phyloP scores from a whole-genome alignment of 2,888 invertebrate species.

The Apodemia hepburni region DNA sequence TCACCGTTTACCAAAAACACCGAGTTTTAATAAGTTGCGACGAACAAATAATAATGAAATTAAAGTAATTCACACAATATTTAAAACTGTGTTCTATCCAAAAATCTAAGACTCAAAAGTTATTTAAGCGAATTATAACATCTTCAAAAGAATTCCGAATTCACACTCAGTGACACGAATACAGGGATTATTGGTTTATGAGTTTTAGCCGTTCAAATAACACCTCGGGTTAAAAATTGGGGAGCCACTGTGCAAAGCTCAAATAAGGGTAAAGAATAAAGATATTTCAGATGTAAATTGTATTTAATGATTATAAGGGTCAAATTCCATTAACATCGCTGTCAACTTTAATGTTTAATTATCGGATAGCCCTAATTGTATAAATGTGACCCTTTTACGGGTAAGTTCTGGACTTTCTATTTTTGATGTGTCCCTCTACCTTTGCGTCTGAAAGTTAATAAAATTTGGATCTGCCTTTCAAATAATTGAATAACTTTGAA shows the following conservation, averaged over 20 bases:
- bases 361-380: neutral
- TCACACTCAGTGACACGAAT: slow-evolving; percentile 49
- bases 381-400: neutral
- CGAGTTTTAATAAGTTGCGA: too few relatives aligned
- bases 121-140: slow-evolving; percentile 1
- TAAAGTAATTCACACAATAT: too few relatives aligned
- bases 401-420: neutral
- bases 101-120: neutral
- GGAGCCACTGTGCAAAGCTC: slow-evolving; percentile 47
- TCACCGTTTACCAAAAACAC: too few relatives aligned
- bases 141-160: slow-evolving; percentile 35
- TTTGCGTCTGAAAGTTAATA: too few relatives aligned
- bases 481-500: too few relatives aligned
- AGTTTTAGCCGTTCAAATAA: slow-evolving; percentile 63
- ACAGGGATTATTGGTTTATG: slow-evolving; percentile 68
- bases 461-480: too few relatives aligned
- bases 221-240: slow-evolving; percentile 52
- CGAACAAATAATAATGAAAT: too few relatives aligned
- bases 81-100: neutral
- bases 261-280: slow-evolving; percentile 17
- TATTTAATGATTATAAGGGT: slow-evolving; percentile 16
- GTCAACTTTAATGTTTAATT: slow-evolving; percentile 3
- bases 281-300: slow-evolving; percentile 6
- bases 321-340: slow-evolving; percentile 24
- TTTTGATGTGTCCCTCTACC: neutral